phyloP scores from a whole-genome alignment of 2,888 invertebrate species.

The Aporophyla nigra region DNA sequence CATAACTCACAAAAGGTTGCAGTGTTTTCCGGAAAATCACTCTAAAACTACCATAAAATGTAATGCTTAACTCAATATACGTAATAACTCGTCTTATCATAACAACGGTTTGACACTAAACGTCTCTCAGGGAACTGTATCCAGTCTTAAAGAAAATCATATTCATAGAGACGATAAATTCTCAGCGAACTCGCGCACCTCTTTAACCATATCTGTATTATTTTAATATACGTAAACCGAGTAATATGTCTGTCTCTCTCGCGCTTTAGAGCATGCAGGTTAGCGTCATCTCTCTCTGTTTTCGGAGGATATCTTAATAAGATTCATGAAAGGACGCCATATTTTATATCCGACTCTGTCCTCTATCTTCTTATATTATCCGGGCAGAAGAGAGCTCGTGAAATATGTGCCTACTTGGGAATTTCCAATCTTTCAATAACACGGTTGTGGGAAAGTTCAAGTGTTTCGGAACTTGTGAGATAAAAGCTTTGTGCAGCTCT shows the following conservation, averaged over 20 bases:
- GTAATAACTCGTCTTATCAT: slow-evolving; percentile 66
- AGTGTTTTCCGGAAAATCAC: slow-evolving; percentile 6
- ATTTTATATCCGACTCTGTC: slow-evolving; percentile 94
- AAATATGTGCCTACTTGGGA: slow-evolving; percentile 90
- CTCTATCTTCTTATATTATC: slow-evolving; percentile 92
- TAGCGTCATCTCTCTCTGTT: slow-evolving; percentile 85
- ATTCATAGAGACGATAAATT: slow-evolving; percentile 90
- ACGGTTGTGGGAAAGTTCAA: slow-evolving; percentile 83
- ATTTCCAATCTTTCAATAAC: slow-evolving; percentile 91
- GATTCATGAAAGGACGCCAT: slow-evolving; percentile 96
- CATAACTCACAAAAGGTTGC: background rate
- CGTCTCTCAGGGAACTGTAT: slow-evolving; percentile 83
- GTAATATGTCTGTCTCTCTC: slow-evolving; percentile 74
- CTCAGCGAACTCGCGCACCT: slow-evolving; percentile 83
- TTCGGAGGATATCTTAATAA: slow-evolving; percentile 95
- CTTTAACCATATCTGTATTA: slow-evolving; percentile 89
- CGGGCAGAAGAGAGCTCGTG: slow-evolving; percentile 86
- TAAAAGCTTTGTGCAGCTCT: slow-evolving; percentile 67
- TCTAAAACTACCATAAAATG: slow-evolving; percentile 20
- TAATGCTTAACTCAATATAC: slow-evolving; percentile 48
- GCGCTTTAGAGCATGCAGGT: slow-evolving; percentile 53
- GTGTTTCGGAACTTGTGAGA: slow-evolving; percentile 78
- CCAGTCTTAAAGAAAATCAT: slow-evolving; percentile 89
- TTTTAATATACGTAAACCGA: slow-evolving; percentile 90
- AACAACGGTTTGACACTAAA: slow-evolving; percentile 81